Conservation (phyloP, 2,888 invertebrate genomes). For the Drosophila infuscata region DNA sequence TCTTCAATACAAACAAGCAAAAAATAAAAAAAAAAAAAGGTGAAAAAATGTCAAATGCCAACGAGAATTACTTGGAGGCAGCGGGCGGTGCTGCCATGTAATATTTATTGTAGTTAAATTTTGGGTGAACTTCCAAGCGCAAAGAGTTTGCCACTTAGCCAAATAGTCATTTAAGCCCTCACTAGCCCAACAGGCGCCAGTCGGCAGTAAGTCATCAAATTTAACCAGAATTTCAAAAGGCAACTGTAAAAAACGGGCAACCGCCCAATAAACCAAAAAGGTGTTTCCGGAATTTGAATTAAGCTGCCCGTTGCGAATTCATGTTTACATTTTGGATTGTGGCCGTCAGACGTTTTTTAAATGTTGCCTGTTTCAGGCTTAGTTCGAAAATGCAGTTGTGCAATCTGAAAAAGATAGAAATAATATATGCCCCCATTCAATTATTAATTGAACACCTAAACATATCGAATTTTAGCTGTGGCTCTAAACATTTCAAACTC, state of each 20-base stretch:
- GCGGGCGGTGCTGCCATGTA: slow-evolving; percentile 8
- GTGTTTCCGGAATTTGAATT: neutral
- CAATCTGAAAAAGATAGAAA: neutral
- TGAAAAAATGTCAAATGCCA: slow-evolving; percentile 10
- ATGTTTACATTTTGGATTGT: neutral
- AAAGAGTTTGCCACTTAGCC: slow-evolving; percentile 30
- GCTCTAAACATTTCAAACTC: neutral
- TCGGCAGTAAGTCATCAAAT: neutral
- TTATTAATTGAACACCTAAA: neutral
- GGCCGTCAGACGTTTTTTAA: neutral
- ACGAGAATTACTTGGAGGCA: slow-evolving; percentile 20
- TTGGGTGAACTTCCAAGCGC: slow-evolving; percentile 26
- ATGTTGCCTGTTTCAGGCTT: neutral
- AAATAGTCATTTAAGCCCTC: slow-evolving; percentile 28
- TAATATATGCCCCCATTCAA: neutral
- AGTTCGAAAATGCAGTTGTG: neutral
- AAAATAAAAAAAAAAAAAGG: slow-evolving; percentile 13
- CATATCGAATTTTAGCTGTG: too few species aligned
- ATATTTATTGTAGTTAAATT: slow-evolving; percentile 24
- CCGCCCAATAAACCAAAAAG: neutral
- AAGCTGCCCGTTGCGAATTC: neutral
- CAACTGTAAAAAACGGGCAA: neutral
- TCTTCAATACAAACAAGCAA: slow-evolving; percentile 17
- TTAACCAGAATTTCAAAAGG: neutral
- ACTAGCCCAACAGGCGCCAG: neutral